phyloP scores from a whole-genome alignment of 2,113 vertebrate genomes.

The Brevimyrus niger region DNA sequence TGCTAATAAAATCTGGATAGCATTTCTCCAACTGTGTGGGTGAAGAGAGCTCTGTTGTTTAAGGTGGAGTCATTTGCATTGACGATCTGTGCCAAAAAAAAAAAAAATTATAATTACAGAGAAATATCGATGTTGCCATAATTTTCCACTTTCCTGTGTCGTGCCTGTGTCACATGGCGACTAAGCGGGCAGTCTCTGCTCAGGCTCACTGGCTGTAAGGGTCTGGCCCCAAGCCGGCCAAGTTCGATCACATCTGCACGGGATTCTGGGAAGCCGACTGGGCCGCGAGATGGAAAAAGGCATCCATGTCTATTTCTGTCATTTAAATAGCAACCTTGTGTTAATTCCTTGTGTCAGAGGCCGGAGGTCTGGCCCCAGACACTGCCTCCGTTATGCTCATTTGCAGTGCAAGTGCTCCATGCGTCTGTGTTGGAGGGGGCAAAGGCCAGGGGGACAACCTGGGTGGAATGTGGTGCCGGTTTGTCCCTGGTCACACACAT shows the following conservation, averaged over 20 bases:
- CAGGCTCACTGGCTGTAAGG: not conserved
- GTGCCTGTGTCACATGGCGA: not conserved
- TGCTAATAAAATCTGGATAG: not conserved
- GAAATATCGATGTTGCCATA: not conserved
- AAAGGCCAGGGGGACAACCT: not conserved
- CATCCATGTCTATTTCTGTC: slow-evolving; percentile 24
- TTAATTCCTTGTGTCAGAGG: slow-evolving; percentile 36
- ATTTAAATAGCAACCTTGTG: slow-evolving; percentile 33
- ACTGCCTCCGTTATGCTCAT: slow-evolving; percentile 26
- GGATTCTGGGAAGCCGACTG: not conserved
- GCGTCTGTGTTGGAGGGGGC: not conserved
- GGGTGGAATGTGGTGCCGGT: not conserved
- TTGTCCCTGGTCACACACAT: not conserved
- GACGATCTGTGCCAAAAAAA: not conserved
- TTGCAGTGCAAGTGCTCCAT: not conserved
- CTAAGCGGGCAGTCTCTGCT: not conserved
- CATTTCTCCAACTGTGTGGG: not conserved
- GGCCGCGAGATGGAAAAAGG: not conserved
- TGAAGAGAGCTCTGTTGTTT: not conserved
- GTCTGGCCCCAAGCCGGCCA: not conserved
- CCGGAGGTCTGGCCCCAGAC: slow-evolving; percentile 27
- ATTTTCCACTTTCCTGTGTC: not conserved
- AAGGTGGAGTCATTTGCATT: not conserved
- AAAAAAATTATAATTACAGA: not conserved
- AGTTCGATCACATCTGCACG: not conserved